A percentile compares a stretch with the other conserved stretches of the same genome.
Evolutionary conservation across 2,888 invertebrate genomes (phyloP).

Genomic region (Euplagia quadripunctaria): DNA sequence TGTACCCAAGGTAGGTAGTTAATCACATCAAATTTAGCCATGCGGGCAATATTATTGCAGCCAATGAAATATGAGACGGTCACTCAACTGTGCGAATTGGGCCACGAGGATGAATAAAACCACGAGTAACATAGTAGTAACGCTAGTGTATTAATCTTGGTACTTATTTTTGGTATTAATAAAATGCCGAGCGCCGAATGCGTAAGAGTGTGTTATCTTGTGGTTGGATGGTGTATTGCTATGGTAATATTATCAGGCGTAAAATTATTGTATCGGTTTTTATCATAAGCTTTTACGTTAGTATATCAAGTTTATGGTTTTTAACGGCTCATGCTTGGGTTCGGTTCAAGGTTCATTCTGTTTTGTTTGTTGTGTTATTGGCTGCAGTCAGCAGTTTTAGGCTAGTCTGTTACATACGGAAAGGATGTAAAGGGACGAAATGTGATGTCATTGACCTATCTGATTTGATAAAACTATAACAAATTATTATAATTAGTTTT

Average conservation of each 20-base stretch:
- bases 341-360: too few species aligned
- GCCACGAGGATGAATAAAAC: constrained; percentile 15
- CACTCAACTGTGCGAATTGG: constrained; percentile 38
- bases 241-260: constrained; percentile 21
- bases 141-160: background rate
- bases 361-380: too few species aligned
- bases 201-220: background rate
- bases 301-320: too few species aligned
- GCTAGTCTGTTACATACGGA: too few species aligned
- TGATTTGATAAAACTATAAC: too few species aligned
- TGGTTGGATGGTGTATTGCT: constrained; percentile 18
- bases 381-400: too few species aligned
- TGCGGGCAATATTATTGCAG: constrained; percentile 64
- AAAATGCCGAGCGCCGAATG: background rate
- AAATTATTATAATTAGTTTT: too few species aligned
- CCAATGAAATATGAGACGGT: constrained; percentile 38
- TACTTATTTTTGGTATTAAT: background rate
- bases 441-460: too few species aligned
- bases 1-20: constrained; percentile 53
- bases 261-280: background rate
- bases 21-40: constrained; percentile 58
- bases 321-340: too few species aligned
- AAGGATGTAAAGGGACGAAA: too few species aligned
- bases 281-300: too few species aligned
- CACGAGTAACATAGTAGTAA: constrained; percentile 9